Percentiles rank a stretch among this genome's conserved stretches.
Evolutionary conservation across 2,113 vertebrate genomes (phyloP).

Genomic region (Sylvilagus bachmani): DNA sequence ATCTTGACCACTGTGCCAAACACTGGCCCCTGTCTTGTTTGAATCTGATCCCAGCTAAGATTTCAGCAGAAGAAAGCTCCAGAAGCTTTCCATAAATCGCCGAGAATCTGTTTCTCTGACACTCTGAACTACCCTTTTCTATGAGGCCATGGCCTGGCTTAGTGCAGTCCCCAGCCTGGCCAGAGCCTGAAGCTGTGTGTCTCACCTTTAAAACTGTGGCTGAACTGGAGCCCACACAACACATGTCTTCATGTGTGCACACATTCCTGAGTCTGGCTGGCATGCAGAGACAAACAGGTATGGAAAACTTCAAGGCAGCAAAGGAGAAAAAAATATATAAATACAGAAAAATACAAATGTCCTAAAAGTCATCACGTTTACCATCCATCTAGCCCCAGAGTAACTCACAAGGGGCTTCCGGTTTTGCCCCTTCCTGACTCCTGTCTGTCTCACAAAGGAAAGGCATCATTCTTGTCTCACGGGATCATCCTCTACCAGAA

Average conservation of each 20-base stretch:
- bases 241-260: background rate
- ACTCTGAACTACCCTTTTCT: background rate
- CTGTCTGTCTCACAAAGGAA: background rate
- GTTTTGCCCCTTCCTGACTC: background rate
- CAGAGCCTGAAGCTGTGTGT: background rate
- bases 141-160: background rate
- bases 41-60: background rate
- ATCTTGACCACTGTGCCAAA: too few species aligned
- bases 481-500: background rate
- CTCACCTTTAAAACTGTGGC: background rate
- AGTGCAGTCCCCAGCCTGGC: background rate
- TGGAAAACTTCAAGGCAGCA: background rate
- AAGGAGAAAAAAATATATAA: background rate
- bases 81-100: background rate
- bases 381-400: background rate
- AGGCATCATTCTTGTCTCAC: background rate
- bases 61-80: background rate
- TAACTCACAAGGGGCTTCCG: background rate
- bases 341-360: background rate
- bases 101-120: background rate
- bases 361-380: background rate
- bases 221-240: background rate
- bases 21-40: background rate
- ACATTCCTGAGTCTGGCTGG: background rate
- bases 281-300: background rate